phyloP scores from a whole-genome alignment of 2,888 invertebrate species.

The Vanessa cardui region DNA sequence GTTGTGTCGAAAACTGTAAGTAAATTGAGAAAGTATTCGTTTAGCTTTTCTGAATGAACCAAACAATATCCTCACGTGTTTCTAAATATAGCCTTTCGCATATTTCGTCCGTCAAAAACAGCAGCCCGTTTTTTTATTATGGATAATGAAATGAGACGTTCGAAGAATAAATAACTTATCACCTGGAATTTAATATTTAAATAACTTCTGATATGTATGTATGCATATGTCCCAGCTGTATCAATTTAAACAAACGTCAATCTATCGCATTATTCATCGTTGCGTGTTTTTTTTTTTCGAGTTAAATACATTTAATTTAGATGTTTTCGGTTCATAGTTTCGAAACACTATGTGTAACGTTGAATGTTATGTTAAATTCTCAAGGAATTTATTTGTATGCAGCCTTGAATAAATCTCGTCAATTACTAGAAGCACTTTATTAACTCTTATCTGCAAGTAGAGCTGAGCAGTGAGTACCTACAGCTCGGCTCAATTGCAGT shows the following conservation, averaged over 20 bases:
- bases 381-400: not conserved
- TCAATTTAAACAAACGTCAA: slow-evolving; percentile 64
- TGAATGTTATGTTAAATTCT: not conserved
- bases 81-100: not conserved
- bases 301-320: too few species aligned
- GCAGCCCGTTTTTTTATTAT: not conserved
- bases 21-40: slow-evolving; percentile 25
- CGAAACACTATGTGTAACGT: not conserved
- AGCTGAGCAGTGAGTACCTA: slow-evolving; percentile 3
- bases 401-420: slow-evolving; percentile 1
- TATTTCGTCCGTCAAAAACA: not conserved
- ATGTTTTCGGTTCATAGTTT: too few species aligned
- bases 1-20: slow-evolving; percentile 89
- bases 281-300: too few species aligned
- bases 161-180: not conserved
- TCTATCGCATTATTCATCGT: slow-evolving; percentile 64
- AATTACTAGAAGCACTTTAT: slow-evolving; percentile 6
- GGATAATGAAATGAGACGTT: not conserved
- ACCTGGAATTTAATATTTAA: slow-evolving; percentile 46
- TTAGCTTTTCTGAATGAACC: not conserved
- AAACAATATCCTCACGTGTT: not conserved
- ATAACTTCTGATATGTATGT: slow-evolving; percentile 59
- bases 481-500: slow-evolving; percentile 1
- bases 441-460: slow-evolving; percentile 3
- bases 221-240: slow-evolving; percentile 53